Percentiles rank a stretch among this genome's conserved stretches.
Conservation (phyloP, 2,113 vertebrate genomes). For the Anoplopoma fimbria region DNA sequence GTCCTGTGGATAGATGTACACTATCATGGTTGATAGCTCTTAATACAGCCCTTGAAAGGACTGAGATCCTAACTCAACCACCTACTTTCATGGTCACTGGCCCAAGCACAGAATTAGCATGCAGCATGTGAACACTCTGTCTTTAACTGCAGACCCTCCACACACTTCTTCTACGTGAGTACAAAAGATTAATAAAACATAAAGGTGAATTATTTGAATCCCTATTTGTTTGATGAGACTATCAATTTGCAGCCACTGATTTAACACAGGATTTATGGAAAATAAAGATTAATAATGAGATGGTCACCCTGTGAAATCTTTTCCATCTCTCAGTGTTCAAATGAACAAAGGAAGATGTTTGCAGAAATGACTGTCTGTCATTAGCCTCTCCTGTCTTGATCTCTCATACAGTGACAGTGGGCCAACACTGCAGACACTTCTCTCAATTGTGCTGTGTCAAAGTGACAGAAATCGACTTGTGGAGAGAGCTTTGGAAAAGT, state of each 20-base stretch:
- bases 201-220: constrained; percentile 34
- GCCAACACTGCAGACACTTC: constrained; percentile 63
- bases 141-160: constrained; percentile 46
- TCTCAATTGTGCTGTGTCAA: constrained; percentile 31
- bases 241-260: not conserved
- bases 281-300: not conserved
- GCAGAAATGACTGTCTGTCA: not conserved
- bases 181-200: constrained; percentile 40
- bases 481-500: constrained; percentile 24
- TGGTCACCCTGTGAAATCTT: not conserved
- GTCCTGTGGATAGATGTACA: not conserved
- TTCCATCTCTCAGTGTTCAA: not conserved
- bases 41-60: constrained; percentile 8
- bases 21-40: not conserved
- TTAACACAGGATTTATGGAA: not conserved
- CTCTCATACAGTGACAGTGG: constrained; percentile 62
- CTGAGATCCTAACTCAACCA: constrained; percentile 13
- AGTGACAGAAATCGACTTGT: constrained; percentile 37
- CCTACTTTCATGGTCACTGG: constrained; percentile 53
- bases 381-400: not conserved
- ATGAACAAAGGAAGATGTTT: not conserved
- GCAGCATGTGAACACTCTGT: constrained; percentile 35
- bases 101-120: constrained; percentile 56
- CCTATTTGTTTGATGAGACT: not conserved
- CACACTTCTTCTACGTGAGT: constrained; percentile 33